Percentiles rank a stretch among this genome's conserved stretches.
Conservation (phyloP, 2,888 invertebrate species). For the Melanargia galathea region DNA sequence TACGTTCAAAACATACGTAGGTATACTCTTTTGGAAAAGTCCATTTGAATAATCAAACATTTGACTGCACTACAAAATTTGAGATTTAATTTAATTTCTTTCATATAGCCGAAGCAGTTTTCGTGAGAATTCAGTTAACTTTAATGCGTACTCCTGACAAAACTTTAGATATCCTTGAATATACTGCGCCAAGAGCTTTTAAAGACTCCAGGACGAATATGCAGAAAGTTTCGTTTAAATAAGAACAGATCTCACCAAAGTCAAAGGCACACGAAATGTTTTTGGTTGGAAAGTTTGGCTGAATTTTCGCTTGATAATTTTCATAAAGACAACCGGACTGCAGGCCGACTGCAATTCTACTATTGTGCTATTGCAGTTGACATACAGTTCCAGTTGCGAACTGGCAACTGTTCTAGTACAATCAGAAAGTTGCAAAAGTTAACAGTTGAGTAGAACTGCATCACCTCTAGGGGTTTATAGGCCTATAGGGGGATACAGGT, state of each 20-base stretch:
- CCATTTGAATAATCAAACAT: background rate
- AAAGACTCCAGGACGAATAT: conserved; percentile 3
- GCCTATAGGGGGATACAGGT: no score
- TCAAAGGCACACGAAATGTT: background rate
- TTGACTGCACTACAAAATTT: background rate
- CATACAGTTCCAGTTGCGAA: no score
- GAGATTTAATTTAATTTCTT: background rate
- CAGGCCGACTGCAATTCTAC: no score
- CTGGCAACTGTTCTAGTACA: no score
- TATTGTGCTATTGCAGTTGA: no score
- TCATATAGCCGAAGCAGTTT: background rate
- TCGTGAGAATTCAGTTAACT: conserved; percentile 1
- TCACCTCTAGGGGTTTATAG: no score
- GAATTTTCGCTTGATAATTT: background rate
- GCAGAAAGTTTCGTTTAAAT: conserved; percentile 11
- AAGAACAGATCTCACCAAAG: conserved; percentile 1
- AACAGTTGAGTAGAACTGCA: no score
- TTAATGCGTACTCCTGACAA: background rate
- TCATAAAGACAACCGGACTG: background rate
- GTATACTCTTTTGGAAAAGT: background rate
- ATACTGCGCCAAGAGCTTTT: background rate
- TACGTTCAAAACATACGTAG: no score
- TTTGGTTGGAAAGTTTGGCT: background rate
- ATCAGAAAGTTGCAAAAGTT: no score
- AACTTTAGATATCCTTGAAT: background rate